Percentiles rank a stretch among this genome's conserved stretches.
Conservation (phyloP, 2,797 vertebrate genomes). For the Halcyon chelicuti region DNA sequence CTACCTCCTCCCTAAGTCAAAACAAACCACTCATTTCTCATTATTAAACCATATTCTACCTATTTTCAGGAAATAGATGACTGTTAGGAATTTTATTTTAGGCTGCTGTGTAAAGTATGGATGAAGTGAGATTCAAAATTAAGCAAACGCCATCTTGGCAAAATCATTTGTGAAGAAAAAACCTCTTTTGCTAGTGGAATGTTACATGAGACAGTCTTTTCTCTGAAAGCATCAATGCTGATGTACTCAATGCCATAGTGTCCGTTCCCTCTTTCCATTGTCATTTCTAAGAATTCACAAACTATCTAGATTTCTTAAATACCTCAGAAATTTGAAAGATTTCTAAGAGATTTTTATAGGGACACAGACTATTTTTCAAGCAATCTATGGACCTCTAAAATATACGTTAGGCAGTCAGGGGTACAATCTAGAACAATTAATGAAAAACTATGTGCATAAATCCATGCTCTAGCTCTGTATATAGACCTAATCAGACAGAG, state of each 20-base stretch:
- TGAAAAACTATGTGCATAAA: neutral
- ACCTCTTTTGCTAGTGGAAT: neutral
- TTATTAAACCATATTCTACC: neutral
- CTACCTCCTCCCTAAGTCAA: neutral
- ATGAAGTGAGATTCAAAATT: neutral
- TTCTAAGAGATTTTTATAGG: neutral
- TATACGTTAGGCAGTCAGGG: fast-evolving
- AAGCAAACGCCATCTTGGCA: neutral
- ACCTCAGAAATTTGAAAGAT: neutral
- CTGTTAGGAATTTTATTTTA: neutral
- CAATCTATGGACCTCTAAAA: neutral
- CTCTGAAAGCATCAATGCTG: neutral
- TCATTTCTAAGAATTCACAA: neutral
- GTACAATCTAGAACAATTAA: neutral
- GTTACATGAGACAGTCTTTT: fast-evolving
- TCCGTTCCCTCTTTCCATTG: neutral
- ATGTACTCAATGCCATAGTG: neutral
- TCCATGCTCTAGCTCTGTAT: neutral
- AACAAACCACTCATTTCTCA: neutral
- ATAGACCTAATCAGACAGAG: neutral
- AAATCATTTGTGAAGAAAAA: neutral
- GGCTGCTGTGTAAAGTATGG: neutral
- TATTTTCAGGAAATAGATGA: neutral
- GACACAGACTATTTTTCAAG: neutral
- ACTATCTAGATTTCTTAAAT: neutral